Conservation (phyloP, 2,797 vertebrate species). For the Peromyscus eremicus region DNA sequence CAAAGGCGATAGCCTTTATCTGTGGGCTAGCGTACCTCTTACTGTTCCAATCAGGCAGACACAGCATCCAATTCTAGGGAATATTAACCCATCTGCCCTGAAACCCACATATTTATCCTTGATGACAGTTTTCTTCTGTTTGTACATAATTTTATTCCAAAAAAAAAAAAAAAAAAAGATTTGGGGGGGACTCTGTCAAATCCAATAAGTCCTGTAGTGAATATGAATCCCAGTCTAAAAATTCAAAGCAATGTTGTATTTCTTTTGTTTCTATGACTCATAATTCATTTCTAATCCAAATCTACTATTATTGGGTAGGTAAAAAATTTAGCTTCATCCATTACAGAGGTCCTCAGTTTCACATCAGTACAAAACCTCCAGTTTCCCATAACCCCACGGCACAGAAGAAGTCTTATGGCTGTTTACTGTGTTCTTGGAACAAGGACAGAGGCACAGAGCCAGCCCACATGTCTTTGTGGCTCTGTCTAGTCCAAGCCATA, state of each 20-base stretch:
- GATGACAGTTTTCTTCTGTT: slow-evolving; percentile 1
- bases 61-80: background rate
- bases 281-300: background rate
- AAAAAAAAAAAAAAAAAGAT: background rate
- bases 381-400: background rate
- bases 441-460: background rate
- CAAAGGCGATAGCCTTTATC: background rate
- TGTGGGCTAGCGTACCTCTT: background rate
- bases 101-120: background rate
- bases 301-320: background rate
- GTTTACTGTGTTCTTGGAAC: background rate
- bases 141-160: background rate
- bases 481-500: background rate
- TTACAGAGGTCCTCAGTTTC: background rate
- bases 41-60: too few species aligned
- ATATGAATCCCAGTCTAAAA: background rate
- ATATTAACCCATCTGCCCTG: background rate
- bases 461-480: background rate
- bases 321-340: background rate
- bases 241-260: background rate
- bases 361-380: background rate
- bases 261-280: slow-evolving; percentile 9
- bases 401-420: background rate
- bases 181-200: slow-evolving; percentile 11
- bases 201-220: background rate